phyloP scores from a whole-genome alignment of 2,113 vertebrate species.

The Monopterus albus region DNA sequence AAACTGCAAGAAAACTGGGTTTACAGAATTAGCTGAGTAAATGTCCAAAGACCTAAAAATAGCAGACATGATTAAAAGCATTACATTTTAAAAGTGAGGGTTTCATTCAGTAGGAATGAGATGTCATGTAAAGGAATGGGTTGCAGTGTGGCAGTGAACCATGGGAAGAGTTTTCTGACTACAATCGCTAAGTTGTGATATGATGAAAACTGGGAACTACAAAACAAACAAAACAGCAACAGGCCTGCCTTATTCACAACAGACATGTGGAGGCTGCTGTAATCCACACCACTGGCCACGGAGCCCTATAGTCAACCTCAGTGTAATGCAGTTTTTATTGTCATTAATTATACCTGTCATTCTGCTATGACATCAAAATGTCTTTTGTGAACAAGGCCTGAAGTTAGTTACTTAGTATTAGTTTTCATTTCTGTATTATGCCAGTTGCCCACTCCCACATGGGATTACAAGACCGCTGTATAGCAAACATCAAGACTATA shows the following conservation, averaged over 20 bases:
- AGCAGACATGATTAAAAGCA: slow-evolving; percentile 58
- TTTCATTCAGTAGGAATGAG: slow-evolving; percentile 60
- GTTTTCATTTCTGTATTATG: background rate
- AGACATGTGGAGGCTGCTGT: background rate
- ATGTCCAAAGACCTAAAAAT: slow-evolving; percentile 63
- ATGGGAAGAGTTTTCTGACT: slow-evolving; percentile 67
- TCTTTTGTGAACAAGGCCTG: background rate
- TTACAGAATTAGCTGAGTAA: slow-evolving; percentile 68
- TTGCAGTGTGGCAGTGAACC: slow-evolving; percentile 29
- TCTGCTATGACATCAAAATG: background rate
- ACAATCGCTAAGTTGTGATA: slow-evolving; percentile 72
- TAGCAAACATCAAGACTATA: background rate
- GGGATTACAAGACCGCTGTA: no score
- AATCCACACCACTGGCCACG: background rate
- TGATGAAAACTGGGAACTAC: slow-evolving; percentile 61
- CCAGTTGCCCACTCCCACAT: background rate
- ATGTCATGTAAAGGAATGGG: slow-evolving; percentile 42
- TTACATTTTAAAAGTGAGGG: no score
- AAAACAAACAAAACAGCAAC: background rate
- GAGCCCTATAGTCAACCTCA: background rate
- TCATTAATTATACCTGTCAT: background rate
- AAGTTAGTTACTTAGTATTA: background rate
- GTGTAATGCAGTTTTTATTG: background rate
- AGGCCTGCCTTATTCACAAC: slow-evolving; percentile 4
- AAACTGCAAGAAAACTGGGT: slow-evolving; percentile 59